Conservation (phyloP, 2,888 invertebrate species). For the Xanthorhoe designata region DNA sequence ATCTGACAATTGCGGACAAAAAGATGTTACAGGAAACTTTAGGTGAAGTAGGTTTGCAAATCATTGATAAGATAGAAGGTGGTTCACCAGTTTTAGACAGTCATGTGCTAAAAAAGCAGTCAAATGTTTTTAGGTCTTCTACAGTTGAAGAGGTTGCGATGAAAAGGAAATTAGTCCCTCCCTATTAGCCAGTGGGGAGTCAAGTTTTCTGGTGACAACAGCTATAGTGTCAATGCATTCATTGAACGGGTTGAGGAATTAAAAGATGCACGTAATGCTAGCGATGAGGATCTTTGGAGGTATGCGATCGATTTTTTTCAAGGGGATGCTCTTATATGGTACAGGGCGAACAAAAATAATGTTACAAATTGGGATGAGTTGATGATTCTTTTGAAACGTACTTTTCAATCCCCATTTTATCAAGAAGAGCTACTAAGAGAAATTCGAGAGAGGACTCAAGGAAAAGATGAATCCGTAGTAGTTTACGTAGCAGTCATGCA, state of each 20-base stretch:
- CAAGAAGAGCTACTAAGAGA: neutral
- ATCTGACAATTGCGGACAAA: neutral
- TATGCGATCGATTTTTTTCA: neutral
- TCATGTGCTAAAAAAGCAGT: neutral
- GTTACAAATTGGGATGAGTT: neutral
- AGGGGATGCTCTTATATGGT: neutral
- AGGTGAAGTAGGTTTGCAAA: neutral
- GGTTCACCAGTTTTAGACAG: neutral
- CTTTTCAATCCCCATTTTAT: slow-evolving; percentile 5
- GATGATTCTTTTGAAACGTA: neutral
- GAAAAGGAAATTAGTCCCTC: neutral
- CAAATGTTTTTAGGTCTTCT: neutral
- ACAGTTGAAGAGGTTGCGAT: neutral
- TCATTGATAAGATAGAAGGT: neutral
- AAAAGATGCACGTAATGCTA: neutral
- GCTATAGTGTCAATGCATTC: neutral
- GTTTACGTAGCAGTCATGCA: neutral
- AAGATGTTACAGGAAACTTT: slow-evolving; percentile 3
- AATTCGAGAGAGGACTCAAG: neutral
- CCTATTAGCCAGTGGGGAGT: slow-evolving; percentile 10
- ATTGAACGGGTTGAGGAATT: neutral
- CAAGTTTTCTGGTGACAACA: slow-evolving; percentile 3
- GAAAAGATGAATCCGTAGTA: neutral
- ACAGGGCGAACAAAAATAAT: neutral
- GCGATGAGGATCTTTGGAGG: neutral